phyloP scores from a whole-genome alignment of 2,888 invertebrate genomes.

The Callosobruchus maculatus region DNA sequence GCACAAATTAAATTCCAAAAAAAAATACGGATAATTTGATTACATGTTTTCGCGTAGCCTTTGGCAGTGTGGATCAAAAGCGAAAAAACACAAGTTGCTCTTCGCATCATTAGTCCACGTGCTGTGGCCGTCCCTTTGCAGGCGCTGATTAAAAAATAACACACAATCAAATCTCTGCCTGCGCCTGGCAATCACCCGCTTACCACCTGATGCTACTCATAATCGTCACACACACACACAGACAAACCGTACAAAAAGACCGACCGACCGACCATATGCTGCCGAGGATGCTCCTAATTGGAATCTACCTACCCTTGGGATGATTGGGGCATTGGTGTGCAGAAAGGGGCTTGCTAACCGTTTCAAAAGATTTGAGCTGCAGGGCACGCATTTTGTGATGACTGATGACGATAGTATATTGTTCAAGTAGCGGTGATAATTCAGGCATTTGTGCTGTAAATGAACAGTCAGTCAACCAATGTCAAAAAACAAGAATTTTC shows the following conservation, averaged over 20 bases:
- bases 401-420: too few relatives aligned
- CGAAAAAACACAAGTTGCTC: neutral
- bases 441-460: too few relatives aligned
- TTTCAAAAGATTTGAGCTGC: too few relatives aligned
- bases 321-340: neutral
- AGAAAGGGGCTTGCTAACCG: neutral
- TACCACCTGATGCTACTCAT: slow-evolving; percentile 9
- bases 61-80: neutral
- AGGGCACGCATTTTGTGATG: too few relatives aligned
- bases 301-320: neutral
- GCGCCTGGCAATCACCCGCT: neutral
- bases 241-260: neutral
- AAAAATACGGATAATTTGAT: neutral
- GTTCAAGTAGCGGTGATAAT: too few relatives aligned
- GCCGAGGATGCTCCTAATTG: neutral
- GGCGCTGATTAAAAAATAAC: neutral
- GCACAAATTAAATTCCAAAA: too few relatives aligned
- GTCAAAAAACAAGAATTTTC: too few relatives aligned
- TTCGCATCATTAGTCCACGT: neutral
- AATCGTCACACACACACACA: slow-evolving; percentile 1
- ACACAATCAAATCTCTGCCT: neutral
- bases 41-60: neutral
- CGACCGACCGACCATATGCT: neutral
- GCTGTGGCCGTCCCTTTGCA: neutral
- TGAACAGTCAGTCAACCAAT: too few relatives aligned